Evolutionary conservation across 2,888 invertebrate species (phyloP).

Genomic region (Volucella bombylans): DNA sequence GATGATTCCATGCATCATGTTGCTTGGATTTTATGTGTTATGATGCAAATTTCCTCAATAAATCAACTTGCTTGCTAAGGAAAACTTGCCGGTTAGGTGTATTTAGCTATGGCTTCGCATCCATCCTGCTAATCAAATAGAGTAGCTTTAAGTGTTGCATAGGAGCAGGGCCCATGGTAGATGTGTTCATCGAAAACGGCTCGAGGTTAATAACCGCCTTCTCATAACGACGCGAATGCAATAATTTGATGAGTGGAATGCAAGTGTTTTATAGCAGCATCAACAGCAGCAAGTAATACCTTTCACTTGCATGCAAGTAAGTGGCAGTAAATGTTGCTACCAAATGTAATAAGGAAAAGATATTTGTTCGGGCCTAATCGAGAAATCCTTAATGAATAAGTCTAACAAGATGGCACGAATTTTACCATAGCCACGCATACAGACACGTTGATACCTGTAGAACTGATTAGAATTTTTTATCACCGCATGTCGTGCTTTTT

Average conservation of each 20-base stretch:
- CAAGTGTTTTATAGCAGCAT: not conserved
- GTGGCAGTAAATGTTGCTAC: conserved; percentile 8
- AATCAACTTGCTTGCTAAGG: conserved; percentile 18
- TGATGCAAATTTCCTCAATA: conserved; percentile 63
- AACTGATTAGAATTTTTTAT: no score
- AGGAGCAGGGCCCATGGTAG: not conserved
- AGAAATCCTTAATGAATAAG: no score
- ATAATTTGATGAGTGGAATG: not conserved
- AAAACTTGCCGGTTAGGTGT: conserved; percentile 5
- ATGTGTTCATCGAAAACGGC: conserved; percentile 4
- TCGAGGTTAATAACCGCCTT: conserved; percentile 12
- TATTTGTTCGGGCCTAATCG: no score
- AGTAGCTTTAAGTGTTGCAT: conserved; percentile 29
- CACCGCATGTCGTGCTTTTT: no score
- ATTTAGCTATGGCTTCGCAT: conserved; percentile 6
- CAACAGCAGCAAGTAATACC: not conserved
- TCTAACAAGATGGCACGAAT: no score
- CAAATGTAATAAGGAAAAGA: not conserved
- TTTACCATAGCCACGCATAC: no score
- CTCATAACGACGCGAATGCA: conserved; percentile 11
- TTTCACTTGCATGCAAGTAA: not conserved
- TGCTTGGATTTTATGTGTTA: conserved; percentile 34
- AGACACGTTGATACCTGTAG: no score
- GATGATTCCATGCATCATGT: conserved; percentile 12
- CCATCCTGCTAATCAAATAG: conserved; percentile 29